phyloP scores from a whole-genome alignment of 2,888 invertebrate genomes.

The Tenthredo scrophulariae region DNA sequence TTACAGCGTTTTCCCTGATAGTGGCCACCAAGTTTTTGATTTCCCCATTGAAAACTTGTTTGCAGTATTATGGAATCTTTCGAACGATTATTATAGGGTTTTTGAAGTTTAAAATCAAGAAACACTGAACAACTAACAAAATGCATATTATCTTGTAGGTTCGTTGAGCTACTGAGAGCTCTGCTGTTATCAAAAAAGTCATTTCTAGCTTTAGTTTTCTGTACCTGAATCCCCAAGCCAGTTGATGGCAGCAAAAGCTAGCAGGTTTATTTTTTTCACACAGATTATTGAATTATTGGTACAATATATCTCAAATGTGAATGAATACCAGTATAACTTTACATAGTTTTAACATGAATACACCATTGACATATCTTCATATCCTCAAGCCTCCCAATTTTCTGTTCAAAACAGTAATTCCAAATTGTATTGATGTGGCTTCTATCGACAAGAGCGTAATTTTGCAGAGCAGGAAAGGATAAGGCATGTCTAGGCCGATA shows the following conservation, averaged over 20 bases:
- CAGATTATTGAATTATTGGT: no score
- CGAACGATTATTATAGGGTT: background rate
- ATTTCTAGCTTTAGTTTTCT: background rate
- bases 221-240: background rate
- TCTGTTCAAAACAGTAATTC: background rate
- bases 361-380: background rate
- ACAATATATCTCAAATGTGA: background rate
- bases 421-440: background rate
- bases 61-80: background rate
- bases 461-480: background rate
- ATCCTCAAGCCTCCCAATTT: background rate
- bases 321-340: background rate
- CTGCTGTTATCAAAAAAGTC: background rate
- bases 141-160: background rate
- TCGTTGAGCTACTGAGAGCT: background rate
- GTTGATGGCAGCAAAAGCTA: no score
- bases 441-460: background rate
- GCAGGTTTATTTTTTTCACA: no score
- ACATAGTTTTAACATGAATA: background rate
- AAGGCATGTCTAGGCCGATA: background rate
- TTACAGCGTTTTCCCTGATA: no score
- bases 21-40: background rate
- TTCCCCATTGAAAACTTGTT: background rate
- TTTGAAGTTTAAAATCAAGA: background rate
- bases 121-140: background rate